These are phyloP conservation scores for Aplysia californica DNA, from an alignment of 1,140 invertebrate species.

Conservation along the genomic window DNA sequence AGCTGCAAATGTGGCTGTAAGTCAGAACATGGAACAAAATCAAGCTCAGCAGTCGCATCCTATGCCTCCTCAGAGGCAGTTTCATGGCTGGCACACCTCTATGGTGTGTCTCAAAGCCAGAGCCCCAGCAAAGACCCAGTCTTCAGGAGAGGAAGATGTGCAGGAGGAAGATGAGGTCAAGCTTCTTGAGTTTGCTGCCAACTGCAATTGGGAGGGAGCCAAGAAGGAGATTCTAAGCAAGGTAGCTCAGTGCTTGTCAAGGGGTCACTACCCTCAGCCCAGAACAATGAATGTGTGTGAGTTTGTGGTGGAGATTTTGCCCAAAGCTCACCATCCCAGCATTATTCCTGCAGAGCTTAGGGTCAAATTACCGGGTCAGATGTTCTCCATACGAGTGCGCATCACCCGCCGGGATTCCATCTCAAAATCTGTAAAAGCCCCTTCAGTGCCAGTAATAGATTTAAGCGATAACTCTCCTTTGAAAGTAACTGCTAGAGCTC, in stretches of 20 bases:
- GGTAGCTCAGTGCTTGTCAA: slow-evolving; percentile 43
- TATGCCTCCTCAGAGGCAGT: too few species aligned
- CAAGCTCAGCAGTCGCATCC: too few species aligned
- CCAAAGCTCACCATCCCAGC: slow-evolving; percentile 53
- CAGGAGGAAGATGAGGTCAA: slow-evolving; percentile 45
- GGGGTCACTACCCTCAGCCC: slow-evolving; percentile 39
- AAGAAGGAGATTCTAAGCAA: slow-evolving; percentile 51
- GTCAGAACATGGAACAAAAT: too few species aligned
- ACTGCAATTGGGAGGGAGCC: slow-evolving; percentile 55
- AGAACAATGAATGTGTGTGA: slow-evolving; percentile 42
- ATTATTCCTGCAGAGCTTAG: slow-evolving; percentile 55
- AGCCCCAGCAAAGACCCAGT: slow-evolving; percentile 28
- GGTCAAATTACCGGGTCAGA: slow-evolving; percentile 48
- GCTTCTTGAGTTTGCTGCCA: slow-evolving; percentile 58
- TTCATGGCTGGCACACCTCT: slow-evolving; percentile 51
- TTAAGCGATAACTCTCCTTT: slow-evolving; percentile 14
- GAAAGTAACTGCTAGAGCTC: background rate
- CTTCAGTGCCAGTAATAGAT: background rate
- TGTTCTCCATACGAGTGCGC: slow-evolving; percentile 54
- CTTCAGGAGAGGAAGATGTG: slow-evolving; percentile 20
- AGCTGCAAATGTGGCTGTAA: too few species aligned
- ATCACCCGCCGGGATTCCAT: slow-evolving; percentile 27
- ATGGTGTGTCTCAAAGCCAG: slow-evolving; percentile 57
- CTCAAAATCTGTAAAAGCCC: slow-evolving; percentile 2
- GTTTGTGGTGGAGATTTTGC: slow-evolving; percentile 53